A percentile compares a stretch with the other conserved stretches of the same genome.
phyloP scores from a whole-genome alignment of 2,113 vertebrate genomes.

The Periophthalmodon schlosseri region DNA sequence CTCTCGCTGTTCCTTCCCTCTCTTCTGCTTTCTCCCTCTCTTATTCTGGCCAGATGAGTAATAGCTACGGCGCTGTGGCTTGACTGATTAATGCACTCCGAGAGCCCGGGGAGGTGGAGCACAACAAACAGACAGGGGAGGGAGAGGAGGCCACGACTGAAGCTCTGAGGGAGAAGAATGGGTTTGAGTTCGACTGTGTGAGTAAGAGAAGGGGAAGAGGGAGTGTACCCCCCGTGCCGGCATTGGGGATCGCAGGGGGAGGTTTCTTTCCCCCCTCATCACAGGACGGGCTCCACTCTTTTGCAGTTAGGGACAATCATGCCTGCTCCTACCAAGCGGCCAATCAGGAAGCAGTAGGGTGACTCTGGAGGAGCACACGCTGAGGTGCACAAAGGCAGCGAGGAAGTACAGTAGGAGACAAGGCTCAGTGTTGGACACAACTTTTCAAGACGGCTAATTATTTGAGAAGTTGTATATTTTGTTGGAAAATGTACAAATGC shows the following conservation, averaged over 20 bases:
- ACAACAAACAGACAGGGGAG: constrained; percentile 64
- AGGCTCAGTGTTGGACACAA: background rate
- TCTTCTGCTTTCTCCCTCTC: constrained; percentile 24
- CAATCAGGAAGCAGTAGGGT: constrained; percentile 44
- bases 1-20: background rate
- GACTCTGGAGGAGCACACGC: constrained; percentile 9
- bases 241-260: constrained; percentile 43
- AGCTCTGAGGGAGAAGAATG: constrained; percentile 29
- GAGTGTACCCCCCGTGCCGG: constrained; percentile 12
- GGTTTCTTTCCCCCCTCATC: constrained; percentile 44
- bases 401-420: background rate
- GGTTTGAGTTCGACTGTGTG: constrained; percentile 5
- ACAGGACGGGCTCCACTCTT: constrained; percentile 46
- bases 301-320: constrained; percentile 48
- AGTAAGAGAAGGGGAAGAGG: background rate
- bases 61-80: constrained; percentile 61
- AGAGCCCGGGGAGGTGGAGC: constrained; percentile 66
- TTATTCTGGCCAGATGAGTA: constrained; percentile 71
- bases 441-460: background rate
- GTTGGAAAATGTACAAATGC: background rate
- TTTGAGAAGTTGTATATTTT: background rate
- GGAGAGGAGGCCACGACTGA: constrained; percentile 15
- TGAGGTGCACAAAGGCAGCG: constrained; percentile 12
- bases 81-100: constrained; percentile 76
- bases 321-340: constrained; percentile 24